Base-by-base conservation (phyloP, 2,113 vertebrate species). In the Columbina picui region DNA sequence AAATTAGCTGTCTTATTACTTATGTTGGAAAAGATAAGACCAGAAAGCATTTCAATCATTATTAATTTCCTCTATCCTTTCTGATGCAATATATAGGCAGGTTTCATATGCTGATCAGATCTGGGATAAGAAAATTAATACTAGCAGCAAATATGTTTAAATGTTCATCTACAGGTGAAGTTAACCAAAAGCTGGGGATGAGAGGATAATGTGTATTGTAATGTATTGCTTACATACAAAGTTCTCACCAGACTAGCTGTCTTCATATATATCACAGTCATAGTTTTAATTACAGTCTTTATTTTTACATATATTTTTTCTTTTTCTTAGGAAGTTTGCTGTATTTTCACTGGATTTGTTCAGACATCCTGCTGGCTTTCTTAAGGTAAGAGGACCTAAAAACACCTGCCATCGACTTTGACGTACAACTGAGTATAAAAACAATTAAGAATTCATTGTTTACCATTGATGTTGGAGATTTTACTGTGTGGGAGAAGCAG, bases 301-400 rank as follows among this genome's bases (percentile, higher is more conserved):
- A 57, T 59, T 64, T 75, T 12, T 22, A 10, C 13, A 15, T 1
- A 20, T 21, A 22, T 18, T 32, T 84, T 87, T 23, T 16, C 4
- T n/a, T 50, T 20, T 61, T 82, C 5, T 64, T 91, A 98, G 97
- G 70, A 64, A 84, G 4, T 50, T 77, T 9, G 7, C 27, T 45
- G 10, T 8, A 64, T 83, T 94, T 95, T 91, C 26, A 27, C 16
- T 56, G 57, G 39, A 90, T n/a, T 67, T 30, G n/a, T 83, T 39
- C 55, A 67, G 26, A 32, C 11, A 32, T 67, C 45, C 25, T 80
- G 12, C 65, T 71, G 38, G 14, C 43, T 59, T 95, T 82, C 64
- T 65, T 84, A 79, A 97, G 98, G 97, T 98, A 98, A 91, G 97
- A 60, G 10, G 43, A 53, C 20, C 76, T 59, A 61, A 45, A 77